Evolutionary conservation across 2,888 invertebrate genomes (phyloP), one percentile per base, ranked within the genome.

Genomic region (Fissipunctia ypsillon): DNA sequence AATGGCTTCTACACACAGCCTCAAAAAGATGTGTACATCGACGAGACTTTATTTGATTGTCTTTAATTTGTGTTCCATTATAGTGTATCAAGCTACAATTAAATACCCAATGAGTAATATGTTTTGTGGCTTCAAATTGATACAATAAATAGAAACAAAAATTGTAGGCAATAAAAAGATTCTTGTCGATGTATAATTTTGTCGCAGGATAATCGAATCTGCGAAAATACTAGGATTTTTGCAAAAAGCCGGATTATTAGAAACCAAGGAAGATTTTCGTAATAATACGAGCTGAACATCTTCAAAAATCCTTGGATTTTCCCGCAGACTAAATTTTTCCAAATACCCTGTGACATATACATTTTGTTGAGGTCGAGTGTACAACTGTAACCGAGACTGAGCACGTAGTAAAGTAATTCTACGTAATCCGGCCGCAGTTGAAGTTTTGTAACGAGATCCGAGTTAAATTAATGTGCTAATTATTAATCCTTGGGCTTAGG

Each of bases 381-480:
- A 73, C 45, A 75, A 65, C 69, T 80, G 50, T 70, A 31, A 66
- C 48, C 14, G 52, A 76, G 68, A 73, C 64, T 66, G 59, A 60
- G 61, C 75, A 83, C 56, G 67, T 75, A 76, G 75, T 73, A 80
- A 69, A 72, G 81, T 86, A 84, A 86, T 81, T 79, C 69, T 63
- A 73, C 43, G 45, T 86, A 84, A 85, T 78, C 86, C 84, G 0
- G 45, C 60, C 57, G 56, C 72, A 54, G 60, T 52, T 74, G 54
- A 84, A 86, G 81, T 84, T 86, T 81, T 76, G 81, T 81, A 76
- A 85, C 76, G 70, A 81, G 74, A 86, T 76, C 64, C 64, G 10
- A 57, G 72, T 73, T 80, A 78, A 84, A 80, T 80, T 81, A 80
- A 72, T 67, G 72, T 74, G 63, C 67, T 86, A 64, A 77, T 80